phyloP scores from a whole-genome alignment of 2,113 vertebrate species.

The Malurus elegans region DNA sequence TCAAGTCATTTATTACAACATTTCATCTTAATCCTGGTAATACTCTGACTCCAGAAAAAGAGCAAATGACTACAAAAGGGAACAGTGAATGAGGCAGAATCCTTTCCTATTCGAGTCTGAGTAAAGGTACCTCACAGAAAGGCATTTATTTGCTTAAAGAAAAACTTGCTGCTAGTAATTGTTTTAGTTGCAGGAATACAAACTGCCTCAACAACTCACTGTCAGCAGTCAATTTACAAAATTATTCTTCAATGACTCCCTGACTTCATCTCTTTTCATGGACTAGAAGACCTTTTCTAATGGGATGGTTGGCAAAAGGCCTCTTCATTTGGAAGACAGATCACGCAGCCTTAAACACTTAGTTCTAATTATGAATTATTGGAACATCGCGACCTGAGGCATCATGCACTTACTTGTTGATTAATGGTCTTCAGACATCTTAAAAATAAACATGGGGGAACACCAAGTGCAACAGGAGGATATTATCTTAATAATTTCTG shows the following conservation, averaged over 20 bases:
- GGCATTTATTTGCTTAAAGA: not conserved
- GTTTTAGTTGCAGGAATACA: not conserved
- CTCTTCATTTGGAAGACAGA: not conserved
- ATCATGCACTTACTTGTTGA: conserved; percentile 9
- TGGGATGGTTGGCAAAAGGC: conserved; percentile 55
- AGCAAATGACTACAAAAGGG: not conserved
- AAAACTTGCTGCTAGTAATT: not conserved
- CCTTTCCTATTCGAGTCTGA: not conserved
- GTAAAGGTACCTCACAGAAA: not conserved
- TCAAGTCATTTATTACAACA: not conserved
- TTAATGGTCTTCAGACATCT: conserved; percentile 7
- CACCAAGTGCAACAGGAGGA: not conserved
- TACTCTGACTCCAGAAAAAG: not conserved
- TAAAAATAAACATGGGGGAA: not conserved
- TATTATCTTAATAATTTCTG: not conserved
- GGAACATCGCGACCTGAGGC: not conserved
- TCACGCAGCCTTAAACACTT: not conserved
- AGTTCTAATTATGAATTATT: not conserved
- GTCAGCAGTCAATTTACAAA: conserved; percentile 22
- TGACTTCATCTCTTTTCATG: not conserved
- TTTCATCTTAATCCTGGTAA: not conserved
- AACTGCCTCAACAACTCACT: not conserved
- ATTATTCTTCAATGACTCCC: conserved; percentile 12
- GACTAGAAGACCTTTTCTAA: conserved; percentile 40
- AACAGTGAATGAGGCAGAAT: not conserved